Conservation (phyloP, 2,797 vertebrate species). For the Arnoldichthys spilopterus region DNA sequence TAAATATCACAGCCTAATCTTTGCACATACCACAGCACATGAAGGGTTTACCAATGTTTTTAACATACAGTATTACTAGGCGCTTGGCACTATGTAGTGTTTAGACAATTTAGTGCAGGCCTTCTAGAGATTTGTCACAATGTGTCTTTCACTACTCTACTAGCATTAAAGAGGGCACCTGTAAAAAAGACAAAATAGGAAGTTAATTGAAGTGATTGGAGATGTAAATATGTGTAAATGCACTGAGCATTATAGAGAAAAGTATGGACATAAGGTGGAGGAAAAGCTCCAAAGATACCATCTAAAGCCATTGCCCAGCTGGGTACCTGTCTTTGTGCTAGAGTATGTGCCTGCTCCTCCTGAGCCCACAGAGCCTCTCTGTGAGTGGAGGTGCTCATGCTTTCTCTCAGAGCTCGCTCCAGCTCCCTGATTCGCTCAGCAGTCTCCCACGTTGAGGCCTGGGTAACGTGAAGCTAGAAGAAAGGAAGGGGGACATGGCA, state of each 20-base stretch:
- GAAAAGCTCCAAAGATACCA: background rate
- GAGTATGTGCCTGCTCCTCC: slow-evolving; percentile 72
- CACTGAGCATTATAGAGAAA: background rate
- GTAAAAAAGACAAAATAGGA: background rate
- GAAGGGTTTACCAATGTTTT: no score
- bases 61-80: no score
- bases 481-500: slow-evolving; percentile 56
- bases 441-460: slow-evolving; percentile 74
- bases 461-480: slow-evolving; percentile 65
- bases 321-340: slow-evolving; percentile 75
- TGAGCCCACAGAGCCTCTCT: slow-evolving; percentile 77
- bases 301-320: background rate
- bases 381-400: slow-evolving; percentile 76
- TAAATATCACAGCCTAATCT: no score
- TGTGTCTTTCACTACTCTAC: no score
- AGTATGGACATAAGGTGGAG: background rate
- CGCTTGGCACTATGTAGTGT: no score
- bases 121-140: no score
- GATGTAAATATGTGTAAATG: background rate
- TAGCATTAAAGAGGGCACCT: no score
- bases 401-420: slow-evolving; percentile 77
- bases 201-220: background rate
- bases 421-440: slow-evolving; percentile 74
- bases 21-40: no score
- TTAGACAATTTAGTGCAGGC: no score